A percentile compares a stretch with the other conserved stretches of the same genome.
phyloP scores from a whole-genome alignment of 2,113 vertebrate genomes.

The Semicossyphus pulcher region DNA sequence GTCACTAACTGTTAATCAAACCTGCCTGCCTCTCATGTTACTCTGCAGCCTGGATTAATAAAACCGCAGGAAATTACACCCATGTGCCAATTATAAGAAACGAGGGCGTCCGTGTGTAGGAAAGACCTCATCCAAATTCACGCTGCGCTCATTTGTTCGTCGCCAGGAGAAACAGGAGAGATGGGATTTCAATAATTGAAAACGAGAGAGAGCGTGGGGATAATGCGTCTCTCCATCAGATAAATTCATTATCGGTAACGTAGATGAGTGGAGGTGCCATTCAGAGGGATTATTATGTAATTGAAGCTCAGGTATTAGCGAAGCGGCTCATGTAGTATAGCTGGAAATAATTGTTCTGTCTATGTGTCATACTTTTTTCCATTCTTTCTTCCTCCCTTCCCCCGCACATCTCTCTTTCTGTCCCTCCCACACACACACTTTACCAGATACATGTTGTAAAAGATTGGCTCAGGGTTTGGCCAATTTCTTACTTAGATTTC shows the following conservation, averaged over 20 bases:
- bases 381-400: conserved; percentile 66
- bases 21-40: conserved; percentile 4
- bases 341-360: conserved; percentile 73
- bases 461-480: conserved; percentile 28
- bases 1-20: conserved; percentile 10
- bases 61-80: conserved; percentile 65
- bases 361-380: conserved; percentile 72
- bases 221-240: conserved; percentile 29
- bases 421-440: conserved; percentile 64
- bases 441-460: conserved; percentile 57
- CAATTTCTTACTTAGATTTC: conserved; percentile 11
- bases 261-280: conserved; percentile 54
- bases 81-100: conserved; percentile 44
- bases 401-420: conserved; percentile 56
- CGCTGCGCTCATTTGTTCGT: conserved; percentile 32
- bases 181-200: conserved; percentile 52
- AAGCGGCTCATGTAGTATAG: conserved; percentile 22
- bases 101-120: neutral
- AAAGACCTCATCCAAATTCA: conserved; percentile 37
- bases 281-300: conserved; percentile 64
- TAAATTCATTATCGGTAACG: conserved; percentile 49
- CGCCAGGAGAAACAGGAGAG: conserved; percentile 33
- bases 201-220: conserved; percentile 16
- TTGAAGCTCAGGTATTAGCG: conserved; percentile 53
- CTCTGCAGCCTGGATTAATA: conserved; percentile 38